Conservation (phyloP, 2,888 invertebrate species). For the Netelia virgata region DNA sequence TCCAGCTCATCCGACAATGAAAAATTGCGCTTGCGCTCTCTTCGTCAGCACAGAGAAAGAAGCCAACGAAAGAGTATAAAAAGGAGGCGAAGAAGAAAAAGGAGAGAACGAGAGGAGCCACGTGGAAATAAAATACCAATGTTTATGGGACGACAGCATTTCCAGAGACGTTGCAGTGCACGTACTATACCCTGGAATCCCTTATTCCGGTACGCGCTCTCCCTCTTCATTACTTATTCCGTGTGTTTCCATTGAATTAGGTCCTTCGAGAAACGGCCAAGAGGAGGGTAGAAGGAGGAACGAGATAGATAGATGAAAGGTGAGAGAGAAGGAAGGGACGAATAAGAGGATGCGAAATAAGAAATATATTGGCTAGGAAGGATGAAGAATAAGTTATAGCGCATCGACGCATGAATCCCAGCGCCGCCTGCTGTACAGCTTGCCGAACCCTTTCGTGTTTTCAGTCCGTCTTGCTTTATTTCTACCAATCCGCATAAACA, state of each 20-base stretch:
- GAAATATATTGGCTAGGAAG: constrained; percentile 69
- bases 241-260: constrained; percentile 70
- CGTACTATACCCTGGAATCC: constrained; percentile 64
- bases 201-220: constrained; percentile 64
- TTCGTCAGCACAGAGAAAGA: constrained; percentile 64
- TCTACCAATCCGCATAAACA: constrained; percentile 67
- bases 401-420: constrained; percentile 66
- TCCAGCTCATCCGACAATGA: constrained; percentile 65
- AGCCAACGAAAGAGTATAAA: constrained; percentile 5
- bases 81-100: constrained; percentile 40
- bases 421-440: constrained; percentile 56
- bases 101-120: constrained; percentile 70
- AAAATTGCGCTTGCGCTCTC: constrained; percentile 66
- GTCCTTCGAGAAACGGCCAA: constrained; percentile 67
- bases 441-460: constrained; percentile 68
- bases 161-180: constrained; percentile 65
- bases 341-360: constrained; percentile 62
- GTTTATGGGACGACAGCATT: constrained; percentile 76
- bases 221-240: constrained; percentile 70
- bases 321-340: constrained; percentile 53
- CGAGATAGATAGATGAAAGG: constrained; percentile 53
- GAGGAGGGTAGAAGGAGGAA: constrained; percentile 47
- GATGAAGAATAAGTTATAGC: constrained; percentile 70
- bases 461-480: constrained; percentile 66
- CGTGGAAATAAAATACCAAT: constrained; percentile 78